phyloP scores from a whole-genome alignment of 2,888 invertebrate genomes.

The Trachelus stipa region DNA sequence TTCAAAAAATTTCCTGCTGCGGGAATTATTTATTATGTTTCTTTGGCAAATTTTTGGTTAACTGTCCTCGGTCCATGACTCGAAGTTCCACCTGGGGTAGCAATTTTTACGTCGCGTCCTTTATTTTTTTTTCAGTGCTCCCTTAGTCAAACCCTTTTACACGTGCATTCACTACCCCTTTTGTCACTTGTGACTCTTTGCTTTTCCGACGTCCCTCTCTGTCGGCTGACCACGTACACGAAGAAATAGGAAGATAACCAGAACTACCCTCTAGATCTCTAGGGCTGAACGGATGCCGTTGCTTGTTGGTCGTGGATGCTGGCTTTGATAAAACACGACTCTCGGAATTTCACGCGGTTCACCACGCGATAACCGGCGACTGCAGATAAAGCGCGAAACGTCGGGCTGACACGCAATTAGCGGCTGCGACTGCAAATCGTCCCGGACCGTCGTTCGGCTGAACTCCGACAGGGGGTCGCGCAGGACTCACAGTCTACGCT shows the following conservation, averaged over 20 bases:
- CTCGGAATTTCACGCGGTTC: slow-evolving; percentile 20
- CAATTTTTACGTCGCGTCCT: slow-evolving; percentile 5
- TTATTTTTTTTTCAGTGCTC: slow-evolving; percentile 5
- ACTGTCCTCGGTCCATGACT: background rate
- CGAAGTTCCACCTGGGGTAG: background rate
- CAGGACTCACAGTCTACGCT: background rate
- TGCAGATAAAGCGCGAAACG: slow-evolving; percentile 16
- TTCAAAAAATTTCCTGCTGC: slow-evolving; percentile 42
- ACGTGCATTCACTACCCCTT: background rate
- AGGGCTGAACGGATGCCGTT: background rate
- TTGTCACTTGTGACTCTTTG: slow-evolving; percentile 2
- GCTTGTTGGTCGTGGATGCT: background rate
- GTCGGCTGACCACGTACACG: background rate
- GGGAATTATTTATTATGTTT: slow-evolving; percentile 56
- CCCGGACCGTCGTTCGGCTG: background rate
- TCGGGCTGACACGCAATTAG: slow-evolving; percentile 46
- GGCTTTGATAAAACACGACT: background rate
- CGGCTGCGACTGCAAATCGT: slow-evolving; percentile 44
- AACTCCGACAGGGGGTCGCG: background rate
- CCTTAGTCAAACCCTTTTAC: background rate
- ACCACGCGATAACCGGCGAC: slow-evolving; percentile 10
- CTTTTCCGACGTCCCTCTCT: slow-evolving; percentile 14
- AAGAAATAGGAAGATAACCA: background rate
- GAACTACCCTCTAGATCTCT: background rate
- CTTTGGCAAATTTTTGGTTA: slow-evolving; percentile 39